Evolutionary conservation across 30 jellyfish, hydroid and myxozoan species (phyloP), one percentile per base, ranked within the genome.

Genomic region (Aurelia sp.): DNA sequence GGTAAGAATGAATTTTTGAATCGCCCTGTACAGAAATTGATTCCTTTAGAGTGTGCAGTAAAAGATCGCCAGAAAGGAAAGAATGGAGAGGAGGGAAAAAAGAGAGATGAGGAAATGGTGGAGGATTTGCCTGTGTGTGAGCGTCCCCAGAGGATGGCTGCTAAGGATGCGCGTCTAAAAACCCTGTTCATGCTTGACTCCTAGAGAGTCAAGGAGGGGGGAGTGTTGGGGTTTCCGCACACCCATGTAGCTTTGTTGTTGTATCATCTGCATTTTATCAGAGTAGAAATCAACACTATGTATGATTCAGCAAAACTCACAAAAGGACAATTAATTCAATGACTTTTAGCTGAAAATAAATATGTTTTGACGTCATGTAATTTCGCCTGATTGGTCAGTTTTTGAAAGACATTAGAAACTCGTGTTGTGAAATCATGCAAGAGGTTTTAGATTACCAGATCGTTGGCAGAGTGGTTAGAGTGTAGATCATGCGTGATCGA

Each of bases 171-270:
- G 38, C 40, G 78, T 78, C 72, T 85, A 50, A 68, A 70, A 71
- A 47, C 86, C 67, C 72, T 47, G 72, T 17, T 82, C 35, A 67
- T 82, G 92, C 92, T 82, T 82, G 86, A 82, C 92, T 70, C 92
- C 44, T 8, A 51, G 35, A 30, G 67, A 50, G 85, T 82, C 92
- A 82, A 82, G 92, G 92, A 68, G 92, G 85, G 86, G 85, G 84
- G 92, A 69, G 92, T 82, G 86, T 69, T 38, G 67, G 67, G 7
- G 40, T 21, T 20, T 58, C 58, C 78, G 47, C 60, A 33, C 57
- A 10, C 78, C 13, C 17, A 30, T 40, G 51, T 40, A 40, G 51
- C 10, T 0, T 40, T 40, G 51, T 40, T 27, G 33, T 8, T 40
- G 3, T 40, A 4, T 1, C 10, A 40, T 40, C 51, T 40, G 51